Base-by-base conservation (phyloP, 2,113 vertebrate genomes). In the Hippoglossus stenolepis region DNA sequence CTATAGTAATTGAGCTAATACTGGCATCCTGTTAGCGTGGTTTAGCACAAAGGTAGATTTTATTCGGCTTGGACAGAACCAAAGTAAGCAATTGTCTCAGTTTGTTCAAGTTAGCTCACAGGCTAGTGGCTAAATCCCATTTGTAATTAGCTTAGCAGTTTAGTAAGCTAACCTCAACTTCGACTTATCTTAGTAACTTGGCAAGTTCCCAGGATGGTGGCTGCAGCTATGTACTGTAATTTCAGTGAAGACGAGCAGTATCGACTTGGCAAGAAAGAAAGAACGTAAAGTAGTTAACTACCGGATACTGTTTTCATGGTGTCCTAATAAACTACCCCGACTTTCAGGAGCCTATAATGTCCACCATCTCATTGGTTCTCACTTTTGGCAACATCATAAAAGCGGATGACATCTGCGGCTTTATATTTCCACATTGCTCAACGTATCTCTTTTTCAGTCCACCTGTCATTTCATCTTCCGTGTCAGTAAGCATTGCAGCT, bases 381-480 rank as follows among this genome's bases (percentile, higher is more conserved):
- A 61, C 45, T 79, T 84, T 76, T 73, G 73, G 80, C 80, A 82
- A 54, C 82, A 84, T 84, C 85, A 63, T 78, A 88, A 85, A 83
- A 81, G 65, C 38, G 53, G 76, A 53, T 83, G 80, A 82, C 80
- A 88, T 82, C 65, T 80, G 43, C 2, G 28, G 70, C 78, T 73
- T 76, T 72, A 26, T 65, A 84, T 89, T 89, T 84, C 81, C 70
- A 21, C 83, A 76, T 76, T 61, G 65, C 69, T 53, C 58, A 3
- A 35, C 51, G 40, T 74, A 73, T 89, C 81, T 82, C 72, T 57
- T 65, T 83, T 74, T 75, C 82, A 74, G 62, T 35, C 84, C 91
- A 91, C 88, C 90, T 90, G 92, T 91, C 83, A 70, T 70, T 84
- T 74, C 66, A 69, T 70, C 82, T 68, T 77, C 63, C 23, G 28